phyloP scores from a whole-genome alignment of 2,113 vertebrate species.

The Corydoras sp. region DNA sequence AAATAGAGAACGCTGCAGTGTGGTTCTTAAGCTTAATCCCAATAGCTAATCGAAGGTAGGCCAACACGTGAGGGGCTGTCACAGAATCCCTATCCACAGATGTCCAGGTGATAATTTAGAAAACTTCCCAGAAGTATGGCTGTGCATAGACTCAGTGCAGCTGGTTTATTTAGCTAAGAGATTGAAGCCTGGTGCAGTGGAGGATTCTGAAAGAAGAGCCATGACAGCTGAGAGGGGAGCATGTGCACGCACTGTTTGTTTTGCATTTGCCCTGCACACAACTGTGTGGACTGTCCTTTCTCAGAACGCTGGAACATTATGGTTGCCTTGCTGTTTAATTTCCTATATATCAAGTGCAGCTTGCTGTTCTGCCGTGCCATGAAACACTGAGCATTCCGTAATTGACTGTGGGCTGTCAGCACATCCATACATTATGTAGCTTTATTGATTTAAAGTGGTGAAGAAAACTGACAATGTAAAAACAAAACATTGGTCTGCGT shows the following conservation, averaged over 20 bases:
- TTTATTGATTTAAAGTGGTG: neutral
- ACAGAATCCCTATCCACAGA: constrained; percentile 59
- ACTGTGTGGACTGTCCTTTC: constrained; percentile 72
- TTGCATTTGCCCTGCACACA: constrained; percentile 69
- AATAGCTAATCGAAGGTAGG: too few relatives aligned
- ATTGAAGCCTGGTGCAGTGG: constrained; percentile 41
- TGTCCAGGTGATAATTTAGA: constrained; percentile 67
- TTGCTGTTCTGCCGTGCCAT: neutral
- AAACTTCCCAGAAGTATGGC: constrained; percentile 46
- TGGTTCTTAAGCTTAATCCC: neutral
- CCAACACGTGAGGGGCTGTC: constrained; percentile 46
- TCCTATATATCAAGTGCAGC: constrained; percentile 42
- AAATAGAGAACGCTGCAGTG: too few relatives aligned
- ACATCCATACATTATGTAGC: constrained; percentile 7
- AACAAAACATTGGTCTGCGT: too few relatives aligned
- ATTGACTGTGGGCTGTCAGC: constrained; percentile 5
- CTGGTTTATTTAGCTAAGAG: constrained; percentile 39
- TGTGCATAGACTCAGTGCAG: constrained; percentile 34
- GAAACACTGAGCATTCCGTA: constrained; percentile 25
- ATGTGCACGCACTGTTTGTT: constrained; percentile 74
- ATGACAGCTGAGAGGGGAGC: constrained; percentile 72
- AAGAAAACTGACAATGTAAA: too few relatives aligned
- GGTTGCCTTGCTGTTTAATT: constrained; percentile 54
- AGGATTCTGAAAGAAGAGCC: constrained; percentile 68
- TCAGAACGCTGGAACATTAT: constrained; percentile 65